Base-by-base conservation (phyloP, 2,797 vertebrate species). In the Gymnothorax javanicus region DNA sequence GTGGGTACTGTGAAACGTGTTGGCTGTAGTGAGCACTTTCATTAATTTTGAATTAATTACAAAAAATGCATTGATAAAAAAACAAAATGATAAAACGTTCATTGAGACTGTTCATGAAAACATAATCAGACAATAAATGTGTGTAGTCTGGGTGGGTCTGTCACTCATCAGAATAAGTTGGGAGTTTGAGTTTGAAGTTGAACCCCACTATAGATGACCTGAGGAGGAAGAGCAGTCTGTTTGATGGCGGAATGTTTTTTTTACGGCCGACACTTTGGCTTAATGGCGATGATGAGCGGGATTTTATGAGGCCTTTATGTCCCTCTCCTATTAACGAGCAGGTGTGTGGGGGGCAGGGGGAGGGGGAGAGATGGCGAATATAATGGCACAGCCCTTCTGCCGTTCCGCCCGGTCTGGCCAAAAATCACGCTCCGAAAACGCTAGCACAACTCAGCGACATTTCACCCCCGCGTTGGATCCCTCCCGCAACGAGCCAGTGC, bases 291-390 rank as follows among this genome's bases (percentile, higher is more conserved):
- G 58, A 85, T 62, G 87, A 91, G 88, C 79, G 86, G 82, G 56
- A 86, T 84, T 93, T 94, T 92, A 93, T 81, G 87, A 90, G 90
- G 73, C 87, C 91, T 94, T 93, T 90, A 92, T 93, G 89, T 91
- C 90, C 91, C 90, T 85, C 85, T 92, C 90, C 90, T 88, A 92
- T 94, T 93, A 94, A 91, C 85, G 59, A 93, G 90, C 93, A 94
- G 92, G 92, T 92, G 93, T 90, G 87, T 90, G 92, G 67, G 67
- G n/a, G 67, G 67, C 25, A 91, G 71, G 50, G 50, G 50, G 15
- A n/a, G 75, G 43, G 17, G 7, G 8, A 33, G 5, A 43, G 75
- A 5, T 15, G 15, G 43, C 9, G 50, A 50, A 33, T 11, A 79
- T 50, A 54, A 79, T 79, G 17, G 50, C 17, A 79, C 15, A 54